These are phyloP conservation scores for Diplolepis rosae DNA, from an alignment of 2,888 invertebrate species.

Conservation along the genomic window DNA sequence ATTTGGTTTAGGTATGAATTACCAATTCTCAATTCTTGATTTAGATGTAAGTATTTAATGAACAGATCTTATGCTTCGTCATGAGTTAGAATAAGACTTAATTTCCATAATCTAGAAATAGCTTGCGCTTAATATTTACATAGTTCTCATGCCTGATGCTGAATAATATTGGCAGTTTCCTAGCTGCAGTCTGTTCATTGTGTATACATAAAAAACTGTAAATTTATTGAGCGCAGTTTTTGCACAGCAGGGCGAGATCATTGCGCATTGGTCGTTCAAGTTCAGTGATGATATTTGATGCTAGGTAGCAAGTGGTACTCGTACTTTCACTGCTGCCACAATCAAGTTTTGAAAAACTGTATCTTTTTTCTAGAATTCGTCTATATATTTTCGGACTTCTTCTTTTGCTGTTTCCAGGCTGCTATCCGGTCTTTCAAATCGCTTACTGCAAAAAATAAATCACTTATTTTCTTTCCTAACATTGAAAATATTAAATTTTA, in stretches of 20 bases:
- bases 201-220: slow-evolving; percentile 68
- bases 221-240: slow-evolving; percentile 69
- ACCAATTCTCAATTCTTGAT: neutral
- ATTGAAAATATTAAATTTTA: no score
- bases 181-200: slow-evolving; percentile 68
- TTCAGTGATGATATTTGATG: slow-evolving; percentile 41
- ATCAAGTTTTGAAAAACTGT: slow-evolving; percentile 34
- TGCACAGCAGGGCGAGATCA: slow-evolving; percentile 68
- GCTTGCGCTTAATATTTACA: slow-evolving; percentile 63
- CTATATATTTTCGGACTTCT: slow-evolving; percentile 69
- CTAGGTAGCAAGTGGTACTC: slow-evolving; percentile 49
- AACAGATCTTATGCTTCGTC: slow-evolving; percentile 22
- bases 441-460: slow-evolving; percentile 77
- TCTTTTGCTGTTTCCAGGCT: slow-evolving; percentile 90
- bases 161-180: slow-evolving; percentile 67
- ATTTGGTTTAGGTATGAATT: neutral
- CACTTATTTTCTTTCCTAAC: neutral
- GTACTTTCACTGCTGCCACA: slow-evolving; percentile 45
- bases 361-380: slow-evolving; percentile 41
- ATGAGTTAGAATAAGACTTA: slow-evolving; percentile 49
- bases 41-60: neutral
- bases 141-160: slow-evolving; percentile 53
- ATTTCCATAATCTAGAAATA: slow-evolving; percentile 53
- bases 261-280: slow-evolving; percentile 61
- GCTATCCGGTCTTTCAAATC: slow-evolving; percentile 91